Evolutionary conservation across 2,113 vertebrate species (phyloP), one percentile per base, ranked within the genome.

Genomic region (Coturnix japonica): DNA sequence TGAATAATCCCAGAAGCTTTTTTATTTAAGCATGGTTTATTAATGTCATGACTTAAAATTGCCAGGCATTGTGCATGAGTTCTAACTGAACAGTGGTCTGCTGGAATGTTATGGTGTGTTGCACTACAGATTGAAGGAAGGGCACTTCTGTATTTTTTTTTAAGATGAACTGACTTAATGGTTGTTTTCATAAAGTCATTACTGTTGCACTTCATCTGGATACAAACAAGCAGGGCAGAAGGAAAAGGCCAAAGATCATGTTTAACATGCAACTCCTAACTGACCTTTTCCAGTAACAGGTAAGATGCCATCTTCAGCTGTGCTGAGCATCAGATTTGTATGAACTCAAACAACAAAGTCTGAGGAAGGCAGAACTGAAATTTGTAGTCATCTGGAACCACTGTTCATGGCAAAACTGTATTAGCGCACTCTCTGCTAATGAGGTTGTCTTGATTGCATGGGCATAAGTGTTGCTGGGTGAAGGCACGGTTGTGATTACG

Each of bases 101-200:
- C 28, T 86, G 71, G 33, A 66, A 26, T 57, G 51, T 54, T 23
- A 4, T 1, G 30, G 20, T 35, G 17, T 82, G 65, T 85, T 86
- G n/a, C 81, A 25, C 22, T 31, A 17, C 53, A 25, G 53, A 43
- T 0, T 77, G 33, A 43, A 69, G 25, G 56, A 81, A 74, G 30
- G 63, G 47, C 66, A 61, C 57, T 79, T 76, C 41, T 66, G 51
- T 85, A 39, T 28, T 57, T 66, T 28, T 57, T 66, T 87, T 89
- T 43, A 72, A 89, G 59, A 70, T 44, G 63, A 95, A 82, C 75
- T 91, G 89, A 79, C 71, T 86, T 85, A 81, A 20, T 66, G 76
- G 81, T 83, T 65, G 41, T 63, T 91, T 91, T 79, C 28, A 13
- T 63, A 39, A 53, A 60, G 5, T 49, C 49, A 28, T 54, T 91